Percentiles rank a stretch among this genome's conserved stretches.
phyloP scores from a whole-genome alignment of 2,797 vertebrate genomes.

The Lagocephalus sceleratus region DNA sequence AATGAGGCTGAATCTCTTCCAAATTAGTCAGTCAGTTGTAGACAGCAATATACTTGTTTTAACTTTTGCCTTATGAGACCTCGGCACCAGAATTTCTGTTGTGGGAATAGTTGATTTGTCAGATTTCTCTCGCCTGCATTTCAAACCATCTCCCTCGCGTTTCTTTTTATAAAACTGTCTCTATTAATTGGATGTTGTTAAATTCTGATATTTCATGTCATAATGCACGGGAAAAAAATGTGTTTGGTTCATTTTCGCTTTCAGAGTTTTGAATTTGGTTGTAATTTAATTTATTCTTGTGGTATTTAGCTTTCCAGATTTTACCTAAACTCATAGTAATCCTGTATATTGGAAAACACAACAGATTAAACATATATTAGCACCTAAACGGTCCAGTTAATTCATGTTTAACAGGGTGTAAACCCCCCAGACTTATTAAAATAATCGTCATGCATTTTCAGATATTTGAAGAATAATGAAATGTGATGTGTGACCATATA shows the following conservation, averaged over 20 bases:
- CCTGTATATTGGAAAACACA: background rate
- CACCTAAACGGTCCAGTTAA: too few relatives aligned
- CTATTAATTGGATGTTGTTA: background rate
- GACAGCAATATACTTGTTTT: slow-evolving; percentile 35
- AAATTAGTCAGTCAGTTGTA: slow-evolving; percentile 46
- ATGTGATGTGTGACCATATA: too few relatives aligned
- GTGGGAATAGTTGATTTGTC: slow-evolving; percentile 26
- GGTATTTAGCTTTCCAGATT: background rate
- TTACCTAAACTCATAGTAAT: background rate
- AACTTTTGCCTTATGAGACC: slow-evolving; percentile 20
- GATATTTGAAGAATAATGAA: too few relatives aligned
- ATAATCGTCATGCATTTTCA: too few relatives aligned
- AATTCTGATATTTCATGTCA: background rate
- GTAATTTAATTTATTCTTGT: too few relatives aligned
- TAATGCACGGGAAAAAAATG: background rate
- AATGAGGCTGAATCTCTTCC: slow-evolving; percentile 33
- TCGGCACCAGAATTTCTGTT: slow-evolving; percentile 17
- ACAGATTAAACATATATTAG: too few relatives aligned
- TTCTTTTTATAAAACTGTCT: background rate
- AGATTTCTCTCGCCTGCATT: slow-evolving; percentile 15
- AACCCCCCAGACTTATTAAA: too few relatives aligned
- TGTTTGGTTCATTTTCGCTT: background rate
- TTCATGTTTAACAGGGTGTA: too few relatives aligned
- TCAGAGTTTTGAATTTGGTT: too few relatives aligned
- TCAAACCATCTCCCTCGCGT: background rate